Evolutionary conservation across 2,888 invertebrate genomes (phyloP).

Genomic region (Ferrisia virgata): DNA sequence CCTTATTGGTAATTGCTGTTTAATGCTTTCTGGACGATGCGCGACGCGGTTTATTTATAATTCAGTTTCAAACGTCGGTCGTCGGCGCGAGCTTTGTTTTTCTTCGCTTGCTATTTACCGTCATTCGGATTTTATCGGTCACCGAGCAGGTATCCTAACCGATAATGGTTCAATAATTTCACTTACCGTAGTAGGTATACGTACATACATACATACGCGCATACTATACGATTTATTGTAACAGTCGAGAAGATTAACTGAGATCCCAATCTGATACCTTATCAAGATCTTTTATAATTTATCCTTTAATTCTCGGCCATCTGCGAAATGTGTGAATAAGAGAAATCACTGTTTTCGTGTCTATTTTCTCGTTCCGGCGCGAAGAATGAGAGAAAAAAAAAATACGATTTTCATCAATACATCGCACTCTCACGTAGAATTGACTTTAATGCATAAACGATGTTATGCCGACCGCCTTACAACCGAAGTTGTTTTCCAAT

Average conservation of each 20-base stretch:
- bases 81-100: slow-evolving; percentile 41
- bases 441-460: slow-evolving; percentile 25
- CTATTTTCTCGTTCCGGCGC: neutral
- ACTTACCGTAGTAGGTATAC: neutral
- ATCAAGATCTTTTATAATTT: slow-evolving; percentile 17
- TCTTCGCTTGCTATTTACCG: slow-evolving; percentile 34
- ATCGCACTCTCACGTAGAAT: neutral
- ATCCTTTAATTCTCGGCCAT: neutral
- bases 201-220: too few species aligned
- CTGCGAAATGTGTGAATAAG: neutral
- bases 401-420: neutral
- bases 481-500: neutral
- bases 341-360: slow-evolving; percentile 24
- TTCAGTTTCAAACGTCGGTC: slow-evolving; percentile 27
- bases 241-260: slow-evolving; percentile 37
- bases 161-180: slow-evolving; percentile 45
- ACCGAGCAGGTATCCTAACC: slow-evolving; percentile 14
- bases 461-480: neutral
- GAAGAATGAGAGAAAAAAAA: neutral
- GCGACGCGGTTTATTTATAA: slow-evolving; percentile 35
- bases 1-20: slow-evolving; percentile 44
- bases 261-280: slow-evolving; percentile 29
- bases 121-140: slow-evolving; percentile 19
- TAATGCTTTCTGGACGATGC: slow-evolving; percentile 34
- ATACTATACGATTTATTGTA: slow-evolving; percentile 42